Evolutionary conservation across 2,797 vertebrate genomes (phyloP).

Genomic region (Scarus forsteni): DNA sequence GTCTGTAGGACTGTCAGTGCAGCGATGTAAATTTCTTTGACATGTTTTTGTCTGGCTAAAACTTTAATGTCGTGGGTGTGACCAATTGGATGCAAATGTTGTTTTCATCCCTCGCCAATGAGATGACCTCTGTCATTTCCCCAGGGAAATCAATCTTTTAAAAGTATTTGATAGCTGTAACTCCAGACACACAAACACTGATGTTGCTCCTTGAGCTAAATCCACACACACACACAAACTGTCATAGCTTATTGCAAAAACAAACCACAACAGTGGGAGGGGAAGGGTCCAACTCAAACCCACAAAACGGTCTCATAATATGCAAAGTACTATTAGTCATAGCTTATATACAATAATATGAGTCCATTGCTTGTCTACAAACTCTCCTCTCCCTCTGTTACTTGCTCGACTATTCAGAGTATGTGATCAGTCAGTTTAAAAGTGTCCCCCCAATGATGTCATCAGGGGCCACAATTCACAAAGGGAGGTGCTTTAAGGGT

Average conservation of each 20-base stretch:
- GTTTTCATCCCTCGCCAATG: slow-evolving; percentile 95
- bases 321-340: too few relatives aligned
- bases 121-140: slow-evolving; percentile 93
- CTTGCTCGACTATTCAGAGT: too few relatives aligned
- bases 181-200: slow-evolving; percentile 55
- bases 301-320: neutral
- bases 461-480: too few relatives aligned
- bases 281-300: slow-evolving; percentile 38
- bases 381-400: too few relatives aligned
- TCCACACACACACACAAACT: slow-evolving; percentile 19
- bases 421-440: too few relatives aligned
- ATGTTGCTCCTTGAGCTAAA: slow-evolving; percentile 10
- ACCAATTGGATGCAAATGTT: slow-evolving; percentile 99
- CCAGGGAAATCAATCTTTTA: slow-evolving; percentile 91
- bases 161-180: slow-evolving; percentile 86
- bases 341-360: too few relatives aligned
- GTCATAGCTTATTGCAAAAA: slow-evolving; percentile 41
- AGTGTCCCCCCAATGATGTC: too few relatives aligned
- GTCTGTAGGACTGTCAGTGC: slow-evolving; percentile 92
- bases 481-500: too few relatives aligned
- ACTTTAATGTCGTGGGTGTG: slow-evolving; percentile 96
- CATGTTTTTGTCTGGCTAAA: slow-evolving; percentile 98
- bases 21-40: slow-evolving; percentile 97
- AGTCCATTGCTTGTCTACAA: too few relatives aligned
- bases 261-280: slow-evolving; percentile 27